phyloP scores from a whole-genome alignment of 2,888 invertebrate genomes.

The Colletes collaris region DNA sequence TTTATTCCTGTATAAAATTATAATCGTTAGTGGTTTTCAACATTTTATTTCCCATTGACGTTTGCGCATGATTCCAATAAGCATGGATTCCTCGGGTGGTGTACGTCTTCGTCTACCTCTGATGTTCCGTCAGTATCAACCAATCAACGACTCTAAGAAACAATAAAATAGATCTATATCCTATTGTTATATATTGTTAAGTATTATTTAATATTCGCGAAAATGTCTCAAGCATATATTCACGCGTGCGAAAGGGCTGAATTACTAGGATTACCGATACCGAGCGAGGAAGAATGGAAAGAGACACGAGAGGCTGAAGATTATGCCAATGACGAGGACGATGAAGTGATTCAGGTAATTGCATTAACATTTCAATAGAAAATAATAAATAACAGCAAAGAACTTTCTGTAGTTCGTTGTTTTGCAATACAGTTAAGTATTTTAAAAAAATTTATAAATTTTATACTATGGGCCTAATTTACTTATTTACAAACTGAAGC shows the following conservation, averaged over 20 bases:
- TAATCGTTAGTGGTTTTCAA: background rate
- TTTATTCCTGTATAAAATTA: background rate
- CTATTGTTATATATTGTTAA: conserved; percentile 3
- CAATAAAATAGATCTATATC: background rate
- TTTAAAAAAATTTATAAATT: background rate
- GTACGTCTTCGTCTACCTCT: conserved; percentile 45
- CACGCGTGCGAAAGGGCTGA: conserved; percentile 92
- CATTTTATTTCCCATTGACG: conserved; percentile 54
- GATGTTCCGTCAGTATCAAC: conserved; percentile 35
- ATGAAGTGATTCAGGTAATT: conserved; percentile 52
- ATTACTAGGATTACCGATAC: conserved; percentile 88
- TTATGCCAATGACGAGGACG: conserved; percentile 34
- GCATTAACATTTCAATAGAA: conserved; percentile 66
- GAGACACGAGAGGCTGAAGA: conserved; percentile 58
- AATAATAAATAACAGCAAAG: background rate
- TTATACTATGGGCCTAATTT: background rate
- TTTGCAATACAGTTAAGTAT: background rate
- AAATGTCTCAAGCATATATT: conserved; percentile 85
- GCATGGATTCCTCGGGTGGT: conserved; percentile 75
- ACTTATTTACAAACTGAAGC: background rate
- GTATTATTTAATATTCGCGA: background rate
- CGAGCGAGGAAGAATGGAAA: conserved; percentile 86
- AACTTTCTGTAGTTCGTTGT: no score
- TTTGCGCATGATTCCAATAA: conserved; percentile 74
- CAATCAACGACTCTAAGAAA: conserved; percentile 5